A percentile compares a stretch with the other conserved stretches of the same genome.
These are phyloP conservation scores for Mystacides longicornis DNA, from an alignment of 2,888 invertebrate genomes.

Conservation along the genomic window DNA sequence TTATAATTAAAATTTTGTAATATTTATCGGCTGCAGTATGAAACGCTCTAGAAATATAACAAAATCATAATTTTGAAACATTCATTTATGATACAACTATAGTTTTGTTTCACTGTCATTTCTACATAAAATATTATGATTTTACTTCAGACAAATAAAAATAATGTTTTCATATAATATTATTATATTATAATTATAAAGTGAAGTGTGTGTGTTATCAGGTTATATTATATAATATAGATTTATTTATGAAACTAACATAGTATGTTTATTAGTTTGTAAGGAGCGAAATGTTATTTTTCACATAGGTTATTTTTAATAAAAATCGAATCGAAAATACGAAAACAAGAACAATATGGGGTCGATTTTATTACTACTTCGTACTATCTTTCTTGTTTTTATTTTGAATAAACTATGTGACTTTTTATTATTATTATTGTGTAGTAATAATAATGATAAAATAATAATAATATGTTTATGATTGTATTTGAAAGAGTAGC, in stretches of 20 bases:
- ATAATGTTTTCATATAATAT: background rate
- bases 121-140: background rate
- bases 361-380: too few relatives aligned
- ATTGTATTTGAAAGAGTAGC: slow-evolving; percentile 30
- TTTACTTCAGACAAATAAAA: background rate
- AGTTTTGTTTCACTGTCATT: background rate
- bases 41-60: background rate
- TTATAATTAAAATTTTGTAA: background rate
- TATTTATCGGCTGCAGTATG: background rate
- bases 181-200: background rate
- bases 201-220: slow-evolving; percentile 15
- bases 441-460: too few relatives aligned
- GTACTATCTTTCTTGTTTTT: background rate
- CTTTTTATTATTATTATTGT: background rate
- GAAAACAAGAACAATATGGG: too few relatives aligned
- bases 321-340: background rate
- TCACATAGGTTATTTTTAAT: background rate
- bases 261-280: slow-evolving; percentile 17
- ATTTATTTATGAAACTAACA: slow-evolving; percentile 20
- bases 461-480: slow-evolving; percentile 18
- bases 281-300: slow-evolving; percentile 16
- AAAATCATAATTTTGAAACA: background rate
- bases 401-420: background rate
- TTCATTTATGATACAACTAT: background rate
- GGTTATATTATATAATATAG: slow-evolving; percentile 16